Evolutionary conservation across 2,113 vertebrate genomes (phyloP).

Genomic region (Chlamydotis undulata): DNA sequence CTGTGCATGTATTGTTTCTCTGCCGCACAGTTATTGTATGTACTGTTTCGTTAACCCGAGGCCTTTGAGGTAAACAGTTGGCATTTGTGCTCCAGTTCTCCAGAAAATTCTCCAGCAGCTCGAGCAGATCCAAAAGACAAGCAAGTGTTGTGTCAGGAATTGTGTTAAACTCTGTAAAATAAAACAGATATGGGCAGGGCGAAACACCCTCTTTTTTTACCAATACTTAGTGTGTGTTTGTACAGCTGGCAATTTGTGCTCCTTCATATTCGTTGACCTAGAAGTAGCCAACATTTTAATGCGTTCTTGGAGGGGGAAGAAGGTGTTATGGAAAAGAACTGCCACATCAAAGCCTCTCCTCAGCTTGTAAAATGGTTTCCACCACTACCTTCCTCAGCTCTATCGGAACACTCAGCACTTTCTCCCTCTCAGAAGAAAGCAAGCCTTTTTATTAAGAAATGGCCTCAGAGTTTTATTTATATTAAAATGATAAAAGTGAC

Average conservation of each 20-base stretch:
- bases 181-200: constrained; percentile 26
- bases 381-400: constrained; percentile 7
- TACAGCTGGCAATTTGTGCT: constrained; percentile 58
- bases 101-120: not conserved
- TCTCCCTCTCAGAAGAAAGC: constrained; percentile 33
- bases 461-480: constrained; percentile 48
- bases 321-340: constrained; percentile 55
- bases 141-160: constrained; percentile 5
- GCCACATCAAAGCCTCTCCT: constrained; percentile 66
- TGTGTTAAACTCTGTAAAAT: constrained; percentile 55
- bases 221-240: constrained; percentile 35
- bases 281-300: constrained; percentile 61
- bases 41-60: not conserved
- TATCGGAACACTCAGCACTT: constrained; percentile 33
- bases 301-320: constrained; percentile 38
- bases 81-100: not conserved
- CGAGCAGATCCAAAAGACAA: not conserved
- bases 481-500: constrained; percentile 61
- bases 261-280: constrained; percentile 28
- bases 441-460: constrained; percentile 41
- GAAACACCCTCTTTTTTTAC: constrained; percentile 4
- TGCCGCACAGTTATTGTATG: not conserved
- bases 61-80: not conserved
- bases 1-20: not conserved
- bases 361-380: constrained; percentile 52